Conservation (phyloP, 2,113 vertebrate species). For the Erythrolamprus reginae region DNA sequence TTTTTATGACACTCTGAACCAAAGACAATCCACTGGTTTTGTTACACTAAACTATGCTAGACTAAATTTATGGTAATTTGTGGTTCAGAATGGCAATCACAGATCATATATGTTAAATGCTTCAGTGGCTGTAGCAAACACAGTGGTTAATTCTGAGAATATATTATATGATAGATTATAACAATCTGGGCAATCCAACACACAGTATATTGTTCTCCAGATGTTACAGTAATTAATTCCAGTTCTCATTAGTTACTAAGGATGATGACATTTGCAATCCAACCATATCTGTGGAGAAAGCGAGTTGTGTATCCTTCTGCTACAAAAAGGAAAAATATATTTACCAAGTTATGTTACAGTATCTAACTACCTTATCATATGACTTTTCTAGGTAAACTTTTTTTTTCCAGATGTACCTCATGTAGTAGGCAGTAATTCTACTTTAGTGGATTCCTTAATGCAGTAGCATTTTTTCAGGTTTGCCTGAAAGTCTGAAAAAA, state of each 20-base stretch:
- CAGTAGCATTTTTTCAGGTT: neutral
- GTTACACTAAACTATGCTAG: neutral
- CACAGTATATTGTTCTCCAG: neutral
- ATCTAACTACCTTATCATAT: neutral
- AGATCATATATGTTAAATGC: neutral
- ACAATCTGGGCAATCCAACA: neutral
- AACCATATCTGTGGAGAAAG: neutral
- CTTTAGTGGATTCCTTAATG: neutral
- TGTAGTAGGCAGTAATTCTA: conserved; percentile 21
- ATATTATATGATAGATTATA: neutral
- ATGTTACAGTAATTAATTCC: neutral
- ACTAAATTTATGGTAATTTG: neutral
- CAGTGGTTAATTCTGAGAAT: neutral
- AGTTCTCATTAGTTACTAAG: neutral
- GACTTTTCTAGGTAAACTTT: conserved; percentile 25
- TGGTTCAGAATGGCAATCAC: neutral
- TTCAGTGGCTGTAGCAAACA: neutral
- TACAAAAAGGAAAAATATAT: neutral
- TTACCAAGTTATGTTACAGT: neutral
- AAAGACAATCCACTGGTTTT: neutral
- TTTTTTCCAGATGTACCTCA: conserved; percentile 2
- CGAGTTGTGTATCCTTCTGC: neutral
- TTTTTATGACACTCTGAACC: neutral
- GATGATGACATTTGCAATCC: neutral
- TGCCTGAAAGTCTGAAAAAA: neutral